Evolutionary conservation across 2,797 vertebrate genomes (phyloP).

Genomic region (Hydrolagus colliei): DNA sequence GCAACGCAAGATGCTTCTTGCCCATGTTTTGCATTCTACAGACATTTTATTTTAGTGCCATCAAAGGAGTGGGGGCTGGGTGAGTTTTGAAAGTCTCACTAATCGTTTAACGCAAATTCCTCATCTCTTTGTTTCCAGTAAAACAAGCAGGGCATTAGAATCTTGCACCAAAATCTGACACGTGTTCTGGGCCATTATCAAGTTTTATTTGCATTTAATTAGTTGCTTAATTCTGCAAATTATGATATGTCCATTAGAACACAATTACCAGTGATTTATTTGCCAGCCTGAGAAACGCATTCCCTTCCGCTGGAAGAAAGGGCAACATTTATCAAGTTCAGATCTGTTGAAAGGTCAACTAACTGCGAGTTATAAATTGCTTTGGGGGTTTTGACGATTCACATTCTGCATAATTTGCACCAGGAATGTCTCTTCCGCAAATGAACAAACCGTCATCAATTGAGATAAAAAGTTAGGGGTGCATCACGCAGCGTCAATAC

Average conservation of each 20-base stretch:
- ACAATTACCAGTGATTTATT: slow-evolving; percentile 28
- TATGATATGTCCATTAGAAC: slow-evolving; percentile 22
- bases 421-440: too few species aligned
- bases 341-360: not conserved
- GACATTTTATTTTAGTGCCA: not conserved
- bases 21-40: not conserved
- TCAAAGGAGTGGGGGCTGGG: too few species aligned
- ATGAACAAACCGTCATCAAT: not conserved
- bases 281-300: not conserved
- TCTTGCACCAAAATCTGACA: slow-evolving; percentile 13
- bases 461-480: not conserved
- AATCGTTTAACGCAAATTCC: not conserved
- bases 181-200: slow-evolving; percentile 13
- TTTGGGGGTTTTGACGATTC: not conserved
- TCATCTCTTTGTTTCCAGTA: not conserved
- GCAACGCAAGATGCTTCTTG: not conserved
- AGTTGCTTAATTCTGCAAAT: slow-evolving; percentile 27
- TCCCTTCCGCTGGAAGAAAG: slow-evolving; percentile 10
- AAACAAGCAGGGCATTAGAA: not conserved
- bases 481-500: not conserved
- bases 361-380: not conserved
- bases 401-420: not conserved
- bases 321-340: slow-evolving; percentile 22
- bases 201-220: slow-evolving; percentile 29
- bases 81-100: not conserved